Percentiles rank a stretch among this genome's conserved stretches.
Evolutionary conservation across 2,113 vertebrate genomes (phyloP).

Genomic region (Ceyx margarethae): DNA sequence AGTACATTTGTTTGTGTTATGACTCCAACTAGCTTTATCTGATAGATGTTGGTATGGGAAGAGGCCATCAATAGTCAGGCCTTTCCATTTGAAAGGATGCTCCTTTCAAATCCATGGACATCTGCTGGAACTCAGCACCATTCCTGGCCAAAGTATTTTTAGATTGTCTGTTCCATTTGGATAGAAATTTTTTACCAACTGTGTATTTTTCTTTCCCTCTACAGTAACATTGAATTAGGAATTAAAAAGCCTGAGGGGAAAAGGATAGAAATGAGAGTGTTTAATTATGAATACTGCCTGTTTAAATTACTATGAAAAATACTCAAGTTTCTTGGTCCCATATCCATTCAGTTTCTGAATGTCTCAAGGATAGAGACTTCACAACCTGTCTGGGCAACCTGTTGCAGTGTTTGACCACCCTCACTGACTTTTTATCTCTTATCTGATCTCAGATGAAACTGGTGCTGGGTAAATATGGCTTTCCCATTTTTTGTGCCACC

Average conservation of each 20-base stretch:
- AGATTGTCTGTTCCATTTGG: not conserved
- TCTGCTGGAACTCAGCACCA: not conserved
- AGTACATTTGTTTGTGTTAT: not conserved
- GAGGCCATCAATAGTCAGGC: not conserved
- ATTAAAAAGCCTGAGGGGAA: slow-evolving; percentile 74
- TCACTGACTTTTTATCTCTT: not conserved
- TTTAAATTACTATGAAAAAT: not conserved
- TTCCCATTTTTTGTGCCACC: not conserved
- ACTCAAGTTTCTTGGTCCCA: not conserved
- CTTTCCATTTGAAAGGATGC: not conserved
- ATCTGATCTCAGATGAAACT: not conserved
- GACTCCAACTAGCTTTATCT: not conserved
- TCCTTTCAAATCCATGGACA: not conserved
- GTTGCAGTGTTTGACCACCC: not conserved
- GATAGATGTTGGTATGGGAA: not conserved
- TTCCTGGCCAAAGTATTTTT: not conserved
- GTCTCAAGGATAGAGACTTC: not conserved
- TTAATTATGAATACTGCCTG: not conserved
- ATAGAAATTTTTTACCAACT: slow-evolving; percentile 10
- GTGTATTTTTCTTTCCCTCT: not conserved
- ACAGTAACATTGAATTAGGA: slow-evolving; percentile 75
- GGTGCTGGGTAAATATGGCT: not conserved
- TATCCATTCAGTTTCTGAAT: not conserved
- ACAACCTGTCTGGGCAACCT: not conserved
- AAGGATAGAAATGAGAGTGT: slow-evolving; percentile 68